Evolutionary conservation across 2,888 invertebrate genomes (phyloP), one percentile per base, ranked within the genome.

Genomic region (Eristalinus sepulchralis): DNA sequence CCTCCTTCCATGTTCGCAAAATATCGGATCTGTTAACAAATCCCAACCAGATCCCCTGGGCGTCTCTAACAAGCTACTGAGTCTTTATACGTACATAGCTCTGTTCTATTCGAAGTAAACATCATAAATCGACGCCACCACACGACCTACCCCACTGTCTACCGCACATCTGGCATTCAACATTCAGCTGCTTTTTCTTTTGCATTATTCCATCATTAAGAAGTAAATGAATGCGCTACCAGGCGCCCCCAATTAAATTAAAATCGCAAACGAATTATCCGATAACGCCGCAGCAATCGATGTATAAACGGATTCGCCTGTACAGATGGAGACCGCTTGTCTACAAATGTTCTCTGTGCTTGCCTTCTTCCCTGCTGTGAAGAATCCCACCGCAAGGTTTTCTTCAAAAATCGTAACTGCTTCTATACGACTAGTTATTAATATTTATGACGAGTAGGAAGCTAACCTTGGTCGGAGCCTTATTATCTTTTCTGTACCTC

Each of bases 231-330:
- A 22, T 39, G 36, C 64, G 17, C 47, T 17, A 47, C 8, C 47
- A 47, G n/a, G 47, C 22, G 13, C 39, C 24, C n/a, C 22, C 64
- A 64, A 64, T 64, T 39, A 22, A 64, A 64, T 64, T 39, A 39
- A 64, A 39, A 64, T 64, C 64, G 22, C 64, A 64, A 64, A 39
- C 64, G 39, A 64, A 63, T 39, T 4, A 39, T 24, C 39, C 64
- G 36, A 64, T 64, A 63, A 63, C 13, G 60, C 60, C 13, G n/a
- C 31, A 13, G 11, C 22, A 60, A 60, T 60, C 60, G 60, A n/a
- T n/a, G 27, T 27, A 60, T 60, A 60, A 60, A 60, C n/a, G 27
- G 31, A 60, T 60, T 27, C n/a, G 39, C 60, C 31, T 13, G 27
- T 31, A 27, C 13, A 60, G 60, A 60, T 31, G n/a, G 33, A 31